Conservation (phyloP, 2,888 invertebrate genomes). For the Clistopyga incitator region DNA sequence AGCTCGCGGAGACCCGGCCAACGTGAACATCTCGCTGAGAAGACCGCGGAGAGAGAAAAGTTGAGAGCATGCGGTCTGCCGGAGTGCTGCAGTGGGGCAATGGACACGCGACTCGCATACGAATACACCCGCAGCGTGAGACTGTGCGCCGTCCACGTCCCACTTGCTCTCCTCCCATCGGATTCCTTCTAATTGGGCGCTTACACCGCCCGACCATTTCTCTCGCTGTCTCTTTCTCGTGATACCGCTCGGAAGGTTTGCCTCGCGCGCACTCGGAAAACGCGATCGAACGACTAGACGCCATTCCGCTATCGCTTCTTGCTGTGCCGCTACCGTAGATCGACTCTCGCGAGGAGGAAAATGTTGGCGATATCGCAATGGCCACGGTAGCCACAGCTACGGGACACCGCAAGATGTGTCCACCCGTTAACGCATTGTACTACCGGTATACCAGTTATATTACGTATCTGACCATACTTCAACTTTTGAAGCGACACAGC, state of each 20-base stretch:
- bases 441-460: slow-evolving; percentile 50
- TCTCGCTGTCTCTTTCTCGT: slow-evolving; percentile 27
- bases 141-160: slow-evolving; percentile 66
- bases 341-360: neutral
- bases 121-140: slow-evolving; percentile 75
- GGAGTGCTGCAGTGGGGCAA: slow-evolving; percentile 73
- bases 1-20: neutral
- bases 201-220: slow-evolving; percentile 57
- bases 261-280: slow-evolving; percentile 22
- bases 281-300: slow-evolving; percentile 45
- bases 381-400: neutral
- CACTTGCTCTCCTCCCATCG: slow-evolving; percentile 73
- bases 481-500: slow-evolving; percentile 16
- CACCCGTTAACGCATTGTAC: slow-evolving; percentile 51
- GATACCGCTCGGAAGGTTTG: slow-evolving; percentile 41
- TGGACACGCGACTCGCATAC: slow-evolving; percentile 81
- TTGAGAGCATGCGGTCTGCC: neutral
- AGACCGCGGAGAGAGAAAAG: neutral
- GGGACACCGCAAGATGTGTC: slow-evolving; percentile 3
- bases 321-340: neutral
- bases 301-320: slow-evolving; percentile 50
- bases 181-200: slow-evolving; percentile 79
- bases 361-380: neutral
- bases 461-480: slow-evolving; percentile 39
- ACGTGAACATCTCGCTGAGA: neutral